These are phyloP conservation scores for Saccostrea cuccullata DNA, from an alignment of 1,140 invertebrate species.

Conservation along the genomic window DNA sequence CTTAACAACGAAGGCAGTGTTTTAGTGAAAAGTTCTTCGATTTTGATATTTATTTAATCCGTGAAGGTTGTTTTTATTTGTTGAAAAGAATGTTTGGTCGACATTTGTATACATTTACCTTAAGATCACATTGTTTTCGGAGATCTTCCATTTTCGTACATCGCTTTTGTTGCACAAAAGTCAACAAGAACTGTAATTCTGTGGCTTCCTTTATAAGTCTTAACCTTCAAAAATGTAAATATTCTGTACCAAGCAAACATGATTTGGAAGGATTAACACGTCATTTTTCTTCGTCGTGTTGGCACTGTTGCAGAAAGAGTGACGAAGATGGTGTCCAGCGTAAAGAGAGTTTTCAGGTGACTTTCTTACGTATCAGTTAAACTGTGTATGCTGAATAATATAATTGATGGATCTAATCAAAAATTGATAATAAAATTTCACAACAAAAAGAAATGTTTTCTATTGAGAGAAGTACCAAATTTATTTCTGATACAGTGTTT, in stretches of 20 bases:
- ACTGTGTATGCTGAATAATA: too few relatives aligned
- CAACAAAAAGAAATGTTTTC: too few relatives aligned
- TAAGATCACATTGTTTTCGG: neutral
- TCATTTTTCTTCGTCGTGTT: neutral
- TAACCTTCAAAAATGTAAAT: neutral
- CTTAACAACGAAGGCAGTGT: neutral
- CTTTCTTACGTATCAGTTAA: neutral
- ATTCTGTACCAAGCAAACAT: neutral
- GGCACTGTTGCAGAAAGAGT: neutral
- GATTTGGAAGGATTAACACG: neutral
- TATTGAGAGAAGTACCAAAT: too few relatives aligned
- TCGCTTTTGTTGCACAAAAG: neutral
- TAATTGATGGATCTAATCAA: too few relatives aligned
- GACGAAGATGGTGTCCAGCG: neutral
- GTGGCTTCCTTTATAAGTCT: neutral
- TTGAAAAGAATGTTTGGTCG: neutral
- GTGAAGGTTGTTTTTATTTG: neutral
- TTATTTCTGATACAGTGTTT: too few relatives aligned
- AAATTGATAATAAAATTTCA: too few relatives aligned
- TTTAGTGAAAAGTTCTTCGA: neutral
- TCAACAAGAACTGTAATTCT: neutral
- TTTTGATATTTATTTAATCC: neutral
- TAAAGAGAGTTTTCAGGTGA: neutral
- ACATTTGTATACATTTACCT: neutral
- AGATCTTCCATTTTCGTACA: neutral